Percentiles rank a stretch among this genome's conserved stretches.
Conservation (phyloP, 2,888 invertebrate genomes). For the Ochropacha duplaris region DNA sequence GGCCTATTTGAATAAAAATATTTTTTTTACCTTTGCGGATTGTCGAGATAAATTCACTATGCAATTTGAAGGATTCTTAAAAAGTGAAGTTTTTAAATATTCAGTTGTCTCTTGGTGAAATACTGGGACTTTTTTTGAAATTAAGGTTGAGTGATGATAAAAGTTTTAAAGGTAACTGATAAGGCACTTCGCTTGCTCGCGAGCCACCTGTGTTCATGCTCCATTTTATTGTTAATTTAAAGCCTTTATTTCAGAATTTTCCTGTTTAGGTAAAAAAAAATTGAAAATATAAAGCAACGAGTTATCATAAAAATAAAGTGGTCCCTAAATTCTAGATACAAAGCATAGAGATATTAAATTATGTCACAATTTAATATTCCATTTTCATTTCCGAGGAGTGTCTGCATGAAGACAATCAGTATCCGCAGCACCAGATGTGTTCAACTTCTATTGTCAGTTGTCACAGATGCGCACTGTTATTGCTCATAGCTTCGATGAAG, state of each 20-base stretch:
- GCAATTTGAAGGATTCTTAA: not conserved
- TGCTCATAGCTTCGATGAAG: not conserved
- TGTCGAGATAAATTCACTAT: not conserved
- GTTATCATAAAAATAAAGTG: not conserved
- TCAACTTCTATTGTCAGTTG: slow-evolving; percentile 3
- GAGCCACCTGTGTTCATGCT: too few species aligned
- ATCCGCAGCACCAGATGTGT: not conserved
- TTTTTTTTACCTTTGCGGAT: too few species aligned
- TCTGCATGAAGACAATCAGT: slow-evolving; percentile 2
- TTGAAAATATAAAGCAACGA: too few species aligned
- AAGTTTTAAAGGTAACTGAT: too few species aligned
- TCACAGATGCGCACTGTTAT: not conserved
- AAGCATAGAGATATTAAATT: not conserved
- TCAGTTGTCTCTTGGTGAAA: not conserved
- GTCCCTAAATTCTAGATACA: not conserved
- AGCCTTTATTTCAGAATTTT: too few species aligned
- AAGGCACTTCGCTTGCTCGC: too few species aligned
- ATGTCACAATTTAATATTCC: not conserved
- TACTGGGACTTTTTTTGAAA: not conserved
- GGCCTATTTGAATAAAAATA: too few species aligned
- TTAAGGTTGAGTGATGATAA: too few species aligned
- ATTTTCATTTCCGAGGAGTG: not conserved
- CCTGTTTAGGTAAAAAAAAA: too few species aligned
- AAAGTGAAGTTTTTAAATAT: not conserved
- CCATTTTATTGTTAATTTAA: too few species aligned